Conservation (phyloP, 2,797 vertebrate species). For the Cynopterus sphinx region DNA sequence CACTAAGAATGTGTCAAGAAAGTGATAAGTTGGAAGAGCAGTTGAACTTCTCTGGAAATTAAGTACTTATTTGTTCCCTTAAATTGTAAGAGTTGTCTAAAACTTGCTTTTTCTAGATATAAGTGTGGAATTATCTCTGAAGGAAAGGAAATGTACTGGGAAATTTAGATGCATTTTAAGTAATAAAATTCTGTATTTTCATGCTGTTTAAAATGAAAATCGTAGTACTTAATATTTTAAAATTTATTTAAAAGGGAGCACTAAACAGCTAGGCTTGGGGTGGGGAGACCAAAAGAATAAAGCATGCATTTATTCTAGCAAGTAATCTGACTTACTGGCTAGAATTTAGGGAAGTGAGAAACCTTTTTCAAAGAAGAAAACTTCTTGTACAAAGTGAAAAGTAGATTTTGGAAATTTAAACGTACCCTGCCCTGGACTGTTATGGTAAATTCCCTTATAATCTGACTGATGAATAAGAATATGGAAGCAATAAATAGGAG, state of each 20-base stretch:
- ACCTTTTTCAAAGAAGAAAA: background rate
- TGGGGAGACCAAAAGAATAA: background rate
- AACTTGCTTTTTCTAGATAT: conserved; percentile 27
- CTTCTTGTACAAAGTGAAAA: conserved; percentile 8
- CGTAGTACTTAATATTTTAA: background rate
- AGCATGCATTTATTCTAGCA: background rate
- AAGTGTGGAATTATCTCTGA: background rate
- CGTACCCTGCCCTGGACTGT: background rate
- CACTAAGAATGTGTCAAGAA: background rate
- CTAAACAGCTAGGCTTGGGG: background rate
- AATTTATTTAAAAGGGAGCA: background rate
- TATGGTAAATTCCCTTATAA: conserved; percentile 22
- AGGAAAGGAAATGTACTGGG: background rate
- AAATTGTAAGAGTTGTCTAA: background rate
- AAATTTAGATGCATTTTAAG: background rate
- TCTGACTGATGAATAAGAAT: background rate
- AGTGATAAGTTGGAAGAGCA: background rate
- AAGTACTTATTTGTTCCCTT: background rate
- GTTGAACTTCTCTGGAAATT: conserved; percentile 3
- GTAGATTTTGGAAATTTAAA: background rate
- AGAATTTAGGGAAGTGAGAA: conserved; percentile 1
- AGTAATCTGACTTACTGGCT: background rate
- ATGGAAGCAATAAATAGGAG: background rate
- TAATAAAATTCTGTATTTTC: conserved; percentile 20
- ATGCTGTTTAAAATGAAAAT: conserved; percentile 19